A percentile compares a stretch with the other conserved stretches of the same genome.
phyloP scores from a whole-genome alignment of 2,888 invertebrate genomes.

The Orthonevra nobilis region DNA sequence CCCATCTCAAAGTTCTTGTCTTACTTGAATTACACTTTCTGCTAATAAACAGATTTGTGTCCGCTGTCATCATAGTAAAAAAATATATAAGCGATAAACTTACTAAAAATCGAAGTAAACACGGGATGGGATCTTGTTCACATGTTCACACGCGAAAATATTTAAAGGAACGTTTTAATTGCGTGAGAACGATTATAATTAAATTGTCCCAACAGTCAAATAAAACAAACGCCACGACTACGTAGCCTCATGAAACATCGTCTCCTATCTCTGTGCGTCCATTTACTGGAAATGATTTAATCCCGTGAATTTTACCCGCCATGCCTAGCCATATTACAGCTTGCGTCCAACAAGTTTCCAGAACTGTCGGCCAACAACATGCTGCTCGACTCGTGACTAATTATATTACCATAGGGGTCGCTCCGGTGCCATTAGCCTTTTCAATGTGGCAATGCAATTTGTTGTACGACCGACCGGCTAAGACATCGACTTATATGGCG shows the following conservation, averaged over 20 bases:
- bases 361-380: conserved; percentile 42
- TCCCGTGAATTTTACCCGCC: conserved; percentile 42
- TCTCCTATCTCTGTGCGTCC: conserved; percentile 29
- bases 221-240: conserved; percentile 17
- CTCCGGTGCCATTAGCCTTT: conserved; percentile 60
- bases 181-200: conserved; percentile 60
- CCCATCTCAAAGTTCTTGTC: too few relatives aligned
- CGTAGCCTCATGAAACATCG: conserved; percentile 20
- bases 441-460: conserved; percentile 57
- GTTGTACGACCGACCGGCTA: conserved; percentile 47
- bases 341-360: conserved; percentile 41
- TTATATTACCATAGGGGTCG: conserved; percentile 66
- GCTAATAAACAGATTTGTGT: too few relatives aligned
- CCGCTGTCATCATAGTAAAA: too few relatives aligned
- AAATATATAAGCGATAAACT: too few relatives aligned
- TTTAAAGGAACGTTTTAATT: conserved; percentile 50
- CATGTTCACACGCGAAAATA: conserved; percentile 13
- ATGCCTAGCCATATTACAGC: conserved; percentile 28
- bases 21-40: too few relatives aligned
- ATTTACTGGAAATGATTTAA: conserved; percentile 57
- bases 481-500: conserved; percentile 22
- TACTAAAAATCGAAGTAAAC: too few relatives aligned
- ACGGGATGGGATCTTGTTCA: too few relatives aligned
- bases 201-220: conserved; percentile 34
- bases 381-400: conserved; percentile 61